These are phyloP conservation scores for Halocaridina rubra DNA, from an alignment of 2,888 invertebrate species.

Conservation along the genomic window DNA sequence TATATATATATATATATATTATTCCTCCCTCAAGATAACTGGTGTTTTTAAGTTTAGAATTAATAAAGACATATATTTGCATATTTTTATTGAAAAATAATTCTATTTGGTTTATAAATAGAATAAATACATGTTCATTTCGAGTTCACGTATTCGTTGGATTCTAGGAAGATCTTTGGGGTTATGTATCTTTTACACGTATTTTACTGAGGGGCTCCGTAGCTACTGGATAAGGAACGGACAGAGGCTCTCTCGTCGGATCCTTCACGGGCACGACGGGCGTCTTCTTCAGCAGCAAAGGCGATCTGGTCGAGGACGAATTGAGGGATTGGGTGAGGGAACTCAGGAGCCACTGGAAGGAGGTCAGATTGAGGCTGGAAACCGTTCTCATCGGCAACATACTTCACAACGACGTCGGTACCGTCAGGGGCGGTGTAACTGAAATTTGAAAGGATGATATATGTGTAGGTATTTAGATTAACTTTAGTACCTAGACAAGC, in stretches of 20 bases:
- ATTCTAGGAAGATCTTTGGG: neutral
- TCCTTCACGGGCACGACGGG: neutral
- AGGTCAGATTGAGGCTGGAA: slow-evolving; percentile 40
- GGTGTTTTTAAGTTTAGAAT: too few species aligned
- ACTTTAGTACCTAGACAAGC: neutral
- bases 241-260: too few species aligned
- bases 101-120: neutral
- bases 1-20: too few species aligned
- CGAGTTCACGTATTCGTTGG: neutral
- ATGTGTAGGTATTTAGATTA: neutral
- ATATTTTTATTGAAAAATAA: neutral
- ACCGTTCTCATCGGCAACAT: slow-evolving; percentile 46
- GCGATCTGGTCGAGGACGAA: slow-evolving; percentile 35
- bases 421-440: slow-evolving; percentile 60
- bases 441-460: too few species aligned
- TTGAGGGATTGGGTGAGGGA: slow-evolving; percentile 38
- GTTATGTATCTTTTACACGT: too few species aligned
- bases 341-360: slow-evolving; percentile 44
- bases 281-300: slow-evolving; percentile 31
- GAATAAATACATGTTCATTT: neutral
- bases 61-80: too few species aligned
- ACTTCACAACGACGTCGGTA: slow-evolving; percentile 42
- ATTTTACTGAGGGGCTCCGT: slow-evolving; percentile 1
- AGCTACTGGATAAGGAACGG: neutral
- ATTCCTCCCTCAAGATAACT: too few species aligned